Base-by-base conservation (phyloP, 2,888 invertebrate genomes). In the Chymomyza procnemis region DNA sequence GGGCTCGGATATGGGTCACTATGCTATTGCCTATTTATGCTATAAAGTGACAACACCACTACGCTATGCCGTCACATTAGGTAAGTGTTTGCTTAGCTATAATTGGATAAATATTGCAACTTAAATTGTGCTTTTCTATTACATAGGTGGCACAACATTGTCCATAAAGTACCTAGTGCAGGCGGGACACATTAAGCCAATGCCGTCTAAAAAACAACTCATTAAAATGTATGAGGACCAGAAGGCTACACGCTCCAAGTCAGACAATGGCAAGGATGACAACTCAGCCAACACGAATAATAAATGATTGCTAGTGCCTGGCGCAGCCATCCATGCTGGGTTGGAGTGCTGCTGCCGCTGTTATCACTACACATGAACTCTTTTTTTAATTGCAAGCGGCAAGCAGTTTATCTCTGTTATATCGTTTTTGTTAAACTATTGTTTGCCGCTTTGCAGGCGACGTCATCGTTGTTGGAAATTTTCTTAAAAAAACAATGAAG, bases 1-100 rank as follows among this genome's bases (percentile, higher is more conserved):
- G 86, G 94, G 94, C 75, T 96, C 97, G 0, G 93, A 93, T 79
- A 95, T 97, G 90, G 99, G 99, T 12, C 95, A 97, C 90, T 92
- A 96, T 88, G 99, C 99, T 8, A 92, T 98, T 47, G 94, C 98
- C 0, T 97, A 97, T 91, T 95, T 97, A 52, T 93, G 98, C 80
- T 99, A 99, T 91, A 99, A 99, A 92, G 92, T 99, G 62, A 95
- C 95, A 30, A 97, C 98, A 8, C 99, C 99, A 3, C 90, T 96
- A 14, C 93, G 99, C 78, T 99, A 98, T 91, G 95, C 97, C n/a
- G 95, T 97, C 1, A 99, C 98, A 59, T 90, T 98, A 88, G 97
- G 96, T 95, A 92, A 92, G 89, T 80, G 6, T 47, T 16, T 66
- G n/a, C 18, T 2, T 9, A 9, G 6, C n/a, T n/a, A n/a, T n/a